Evolutionary conservation across 2,888 invertebrate genomes (phyloP).

Genomic region (Lissonota sp.): DNA sequence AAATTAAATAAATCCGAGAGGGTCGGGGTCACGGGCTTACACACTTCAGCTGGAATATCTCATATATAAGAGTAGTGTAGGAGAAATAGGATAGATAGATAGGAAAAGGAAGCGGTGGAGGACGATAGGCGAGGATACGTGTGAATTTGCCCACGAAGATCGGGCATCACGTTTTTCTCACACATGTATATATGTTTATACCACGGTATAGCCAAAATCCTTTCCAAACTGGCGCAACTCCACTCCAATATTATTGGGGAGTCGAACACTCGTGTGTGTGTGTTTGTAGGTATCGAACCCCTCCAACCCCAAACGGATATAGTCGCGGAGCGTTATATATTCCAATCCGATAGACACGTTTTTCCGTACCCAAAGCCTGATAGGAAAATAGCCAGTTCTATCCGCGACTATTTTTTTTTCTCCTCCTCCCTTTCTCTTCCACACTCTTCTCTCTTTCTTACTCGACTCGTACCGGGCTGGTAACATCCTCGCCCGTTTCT

Average conservation of each 20-base stretch:
- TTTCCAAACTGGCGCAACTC: background rate
- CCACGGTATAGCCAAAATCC: background rate
- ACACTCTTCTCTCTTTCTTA: background rate
- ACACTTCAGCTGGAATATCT: too few relatives aligned
- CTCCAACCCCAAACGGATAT: background rate
- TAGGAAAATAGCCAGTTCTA: conserved; percentile 74
- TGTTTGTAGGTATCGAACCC: background rate
- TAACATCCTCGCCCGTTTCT: background rate
- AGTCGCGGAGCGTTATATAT: conserved; percentile 69
- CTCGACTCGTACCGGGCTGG: background rate
- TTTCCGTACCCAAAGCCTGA: conserved; percentile 68
- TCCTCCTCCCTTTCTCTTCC: background rate
- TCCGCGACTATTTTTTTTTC: conserved; percentile 59
- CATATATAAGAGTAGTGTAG: background rate
- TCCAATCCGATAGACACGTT: conserved; percentile 76
- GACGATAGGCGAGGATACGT: conserved; percentile 70
- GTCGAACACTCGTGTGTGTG: background rate
- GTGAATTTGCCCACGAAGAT: conserved; percentile 47
- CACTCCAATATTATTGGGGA: background rate
- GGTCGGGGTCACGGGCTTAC: too few relatives aligned
- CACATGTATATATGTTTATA: background rate
- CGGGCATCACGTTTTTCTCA: conserved; percentile 22
- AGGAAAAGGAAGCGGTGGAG: conserved; percentile 59
- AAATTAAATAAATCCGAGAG: too few relatives aligned
- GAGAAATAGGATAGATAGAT: conserved; percentile 29